A percentile compares a stretch with the other conserved stretches of the same genome.
phyloP scores from a whole-genome alignment of 2,797 vertebrate species.

The Australoheros facetus region DNA sequence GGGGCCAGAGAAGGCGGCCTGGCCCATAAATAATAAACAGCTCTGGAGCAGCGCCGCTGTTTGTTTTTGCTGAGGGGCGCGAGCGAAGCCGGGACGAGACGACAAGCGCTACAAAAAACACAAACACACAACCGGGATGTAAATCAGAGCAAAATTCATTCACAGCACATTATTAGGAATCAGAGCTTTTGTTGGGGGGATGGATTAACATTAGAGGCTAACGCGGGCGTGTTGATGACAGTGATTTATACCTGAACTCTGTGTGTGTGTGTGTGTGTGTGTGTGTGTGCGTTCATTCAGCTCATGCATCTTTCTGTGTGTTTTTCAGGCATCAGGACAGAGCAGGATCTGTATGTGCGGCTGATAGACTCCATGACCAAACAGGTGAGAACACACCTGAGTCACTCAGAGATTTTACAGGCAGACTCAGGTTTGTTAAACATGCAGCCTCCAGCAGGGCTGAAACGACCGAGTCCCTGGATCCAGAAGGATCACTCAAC shows the following conservation, averaged over 20 bases:
- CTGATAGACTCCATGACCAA: constrained; percentile 97
- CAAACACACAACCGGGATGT: constrained; percentile 61
- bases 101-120: constrained; percentile 61
- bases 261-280: neutral
- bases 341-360: constrained; percentile 92
- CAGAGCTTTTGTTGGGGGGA: constrained; percentile 11
- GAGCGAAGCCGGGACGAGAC: constrained; percentile 40
- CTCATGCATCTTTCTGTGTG: neutral
- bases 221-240: constrained; percentile 23
- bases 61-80: constrained; percentile 69
- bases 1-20: constrained; percentile 40
- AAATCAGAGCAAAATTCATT: constrained; percentile 60
- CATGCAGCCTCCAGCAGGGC: neutral
- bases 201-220: constrained; percentile 45
- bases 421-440: neutral
- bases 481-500: no score
- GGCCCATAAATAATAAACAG: constrained; percentile 78
- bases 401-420: neutral
- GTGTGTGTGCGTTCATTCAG: neutral
- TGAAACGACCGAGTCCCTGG: no score
- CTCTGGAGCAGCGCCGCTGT: constrained; percentile 55
- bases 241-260: neutral
- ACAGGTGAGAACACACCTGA: constrained; percentile 83
- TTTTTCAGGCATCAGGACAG: constrained; percentile 88
- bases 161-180: constrained; percentile 51